phyloP scores from a whole-genome alignment of 2,797 vertebrate genomes.

The Characodon lateralis region DNA sequence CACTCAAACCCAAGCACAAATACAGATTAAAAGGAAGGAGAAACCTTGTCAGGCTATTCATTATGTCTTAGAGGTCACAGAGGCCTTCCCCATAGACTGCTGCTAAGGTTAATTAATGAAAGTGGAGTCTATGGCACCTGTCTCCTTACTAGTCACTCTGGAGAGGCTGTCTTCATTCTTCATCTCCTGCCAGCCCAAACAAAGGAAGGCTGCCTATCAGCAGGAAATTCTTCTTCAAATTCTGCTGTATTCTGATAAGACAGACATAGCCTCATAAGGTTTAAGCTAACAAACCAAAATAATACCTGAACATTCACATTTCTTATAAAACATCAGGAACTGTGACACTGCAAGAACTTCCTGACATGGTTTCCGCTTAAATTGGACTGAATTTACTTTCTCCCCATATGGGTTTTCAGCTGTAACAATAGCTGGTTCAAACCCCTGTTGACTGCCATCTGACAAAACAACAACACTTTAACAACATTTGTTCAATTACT shows the following conservation, averaged over 20 bases:
- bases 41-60: conserved; percentile 62
- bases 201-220: conserved; percentile 64
- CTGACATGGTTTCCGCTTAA: conserved; percentile 5
- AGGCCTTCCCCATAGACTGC: conserved; percentile 51
- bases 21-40: conserved; percentile 71
- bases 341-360: conserved; percentile 26
- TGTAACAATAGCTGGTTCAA: conserved; percentile 3
- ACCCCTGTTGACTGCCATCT: conserved; percentile 24
- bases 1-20: conserved; percentile 39
- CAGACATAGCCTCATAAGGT: conserved; percentile 39
- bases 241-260: conserved; percentile 64
- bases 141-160: conserved; percentile 39
- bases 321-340: conserved; percentile 19
- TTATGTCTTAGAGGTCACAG: conserved; percentile 73
- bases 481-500: conserved; percentile 45
- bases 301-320: conserved; percentile 28
- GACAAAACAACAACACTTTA: conserved; percentile 17
- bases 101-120: conserved; percentile 79
- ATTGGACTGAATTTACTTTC: conserved; percentile 24
- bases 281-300: conserved; percentile 20
- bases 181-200: conserved; percentile 55
- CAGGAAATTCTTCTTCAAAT: conserved; percentile 66
- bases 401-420: neutral
- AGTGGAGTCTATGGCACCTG: conserved; percentile 77
- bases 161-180: conserved; percentile 41